Conservation (phyloP, 2,797 vertebrate genomes). For the Denticeps clupeoides region DNA sequence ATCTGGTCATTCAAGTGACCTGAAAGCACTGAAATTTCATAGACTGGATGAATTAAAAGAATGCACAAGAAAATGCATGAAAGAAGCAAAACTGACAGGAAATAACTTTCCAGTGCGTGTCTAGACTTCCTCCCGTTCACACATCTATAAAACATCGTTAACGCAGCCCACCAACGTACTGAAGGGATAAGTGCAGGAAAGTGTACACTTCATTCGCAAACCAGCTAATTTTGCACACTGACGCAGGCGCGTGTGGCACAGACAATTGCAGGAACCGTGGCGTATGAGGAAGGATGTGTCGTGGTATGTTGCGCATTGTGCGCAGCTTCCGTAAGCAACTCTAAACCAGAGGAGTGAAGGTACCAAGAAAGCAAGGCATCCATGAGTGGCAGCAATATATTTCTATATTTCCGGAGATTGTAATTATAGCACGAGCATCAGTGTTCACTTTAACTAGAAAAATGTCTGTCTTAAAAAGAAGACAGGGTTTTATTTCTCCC, state of each 20-base stretch:
- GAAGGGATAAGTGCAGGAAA: constrained; percentile 38
- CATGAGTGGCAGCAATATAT: no score
- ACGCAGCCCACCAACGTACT: not conserved
- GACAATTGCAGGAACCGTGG: constrained; percentile 63
- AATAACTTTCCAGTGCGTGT: not conserved
- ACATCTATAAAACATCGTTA: not conserved
- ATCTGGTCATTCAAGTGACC: no score
- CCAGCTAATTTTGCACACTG: constrained; percentile 47
- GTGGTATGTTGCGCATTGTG: constrained; percentile 43
- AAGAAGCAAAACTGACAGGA: not conserved
- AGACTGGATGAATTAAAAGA: no score
- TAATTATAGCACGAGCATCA: no score
- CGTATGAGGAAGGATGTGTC: constrained; percentile 44
- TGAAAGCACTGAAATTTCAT: no score
- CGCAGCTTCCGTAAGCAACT: constrained; percentile 48
- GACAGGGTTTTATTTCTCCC: no score
- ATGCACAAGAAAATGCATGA: no score
- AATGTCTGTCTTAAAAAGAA: no score
- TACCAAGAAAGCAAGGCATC: constrained; percentile 10
- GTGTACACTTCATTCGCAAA: constrained; percentile 23
- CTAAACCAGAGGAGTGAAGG: constrained; percentile 31
- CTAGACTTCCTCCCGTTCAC: constrained; percentile 9
- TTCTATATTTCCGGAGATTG: no score
- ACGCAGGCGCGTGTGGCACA: constrained; percentile 39
- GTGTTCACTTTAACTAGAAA: no score